Percentiles rank a stretch among this genome's conserved stretches.
Conservation (phyloP, 2,113 vertebrate species). For the Semicossyphus pulcher region DNA sequence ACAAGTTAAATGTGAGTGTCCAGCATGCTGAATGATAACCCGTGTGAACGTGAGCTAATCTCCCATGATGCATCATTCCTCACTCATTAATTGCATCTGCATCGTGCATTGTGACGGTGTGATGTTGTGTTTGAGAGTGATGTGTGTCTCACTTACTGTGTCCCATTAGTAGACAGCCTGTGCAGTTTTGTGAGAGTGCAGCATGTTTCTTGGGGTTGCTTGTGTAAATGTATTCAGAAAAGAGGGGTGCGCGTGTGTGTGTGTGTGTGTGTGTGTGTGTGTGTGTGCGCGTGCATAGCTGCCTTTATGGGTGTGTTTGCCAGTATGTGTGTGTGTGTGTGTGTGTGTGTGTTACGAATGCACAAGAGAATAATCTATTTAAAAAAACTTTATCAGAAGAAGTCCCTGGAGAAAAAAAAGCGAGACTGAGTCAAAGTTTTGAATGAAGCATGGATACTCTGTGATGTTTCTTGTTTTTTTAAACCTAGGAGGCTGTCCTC, state of each 20-base stretch:
- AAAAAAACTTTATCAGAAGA: conserved; percentile 66
- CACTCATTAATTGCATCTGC: conserved; percentile 77
- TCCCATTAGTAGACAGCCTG: conserved; percentile 82
- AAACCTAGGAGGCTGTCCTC: conserved; percentile 75
- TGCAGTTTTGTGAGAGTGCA: conserved; percentile 82
- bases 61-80: conserved; percentile 76
- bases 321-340: conserved; percentile 19
- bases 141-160: conserved; percentile 78
- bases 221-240: conserved; percentile 72
- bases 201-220: conserved; percentile 80
- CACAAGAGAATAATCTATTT: conserved; percentile 63
- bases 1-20: conserved; percentile 78
- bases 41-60: conserved; percentile 79
- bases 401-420: conserved; percentile 51
- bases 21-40: conserved; percentile 85
- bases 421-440: conserved; percentile 55
- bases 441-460: conserved; percentile 82
- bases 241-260: conserved; percentile 32
- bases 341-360: conserved; percentile 50
- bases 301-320: background rate
- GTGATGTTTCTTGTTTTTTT: conserved; percentile 78
- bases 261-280: conserved; percentile 12
- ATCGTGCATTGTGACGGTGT: conserved; percentile 81
- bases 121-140: conserved; percentile 81
- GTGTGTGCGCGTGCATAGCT: conserved; percentile 6